These are phyloP conservation scores for Dysmachus trigonus DNA, from an alignment of 2,888 invertebrate genomes.

Conservation along the genomic window DNA sequence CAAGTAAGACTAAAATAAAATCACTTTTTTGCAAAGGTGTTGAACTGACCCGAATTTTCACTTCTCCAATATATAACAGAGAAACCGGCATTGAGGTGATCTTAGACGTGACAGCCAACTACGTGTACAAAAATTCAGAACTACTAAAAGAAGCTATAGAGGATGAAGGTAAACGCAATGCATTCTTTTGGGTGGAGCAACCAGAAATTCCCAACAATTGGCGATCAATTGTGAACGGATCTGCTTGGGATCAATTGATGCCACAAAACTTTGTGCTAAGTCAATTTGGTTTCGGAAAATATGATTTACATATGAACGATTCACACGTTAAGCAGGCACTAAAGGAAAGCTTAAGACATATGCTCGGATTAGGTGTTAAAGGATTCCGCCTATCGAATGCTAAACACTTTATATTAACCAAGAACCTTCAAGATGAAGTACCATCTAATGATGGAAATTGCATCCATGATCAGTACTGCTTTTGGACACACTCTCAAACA, in stretches of 20 bases:
- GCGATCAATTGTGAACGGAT: conserved; percentile 66
- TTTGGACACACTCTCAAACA: conserved; percentile 73
- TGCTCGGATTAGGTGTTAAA: conserved; percentile 79
- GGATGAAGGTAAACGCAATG: conserved; percentile 72
- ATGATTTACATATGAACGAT: conserved; percentile 86
- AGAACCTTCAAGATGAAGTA: conserved; percentile 66
- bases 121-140: conserved; percentile 71
- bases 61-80: conserved; percentile 53
- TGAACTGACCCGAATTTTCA: neutral
- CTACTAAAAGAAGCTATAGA: conserved; percentile 76
- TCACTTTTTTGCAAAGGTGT: neutral
- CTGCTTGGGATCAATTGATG: conserved; percentile 58
- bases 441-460: conserved; percentile 58
- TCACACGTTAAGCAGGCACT: conserved; percentile 72
- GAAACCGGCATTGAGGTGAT: conserved; percentile 70
- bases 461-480: conserved; percentile 69
- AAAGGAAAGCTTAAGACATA: conserved; percentile 72
- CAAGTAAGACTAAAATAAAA: conserved; percentile 50
- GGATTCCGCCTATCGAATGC: conserved; percentile 79
- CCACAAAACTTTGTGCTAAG: conserved; percentile 75
- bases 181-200: conserved; percentile 78
- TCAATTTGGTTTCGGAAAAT: conserved; percentile 73
- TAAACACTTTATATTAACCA: conserved; percentile 73
- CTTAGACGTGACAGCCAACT: conserved; percentile 80
- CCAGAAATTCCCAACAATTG: conserved; percentile 74